Base-by-base conservation (phyloP, 2,113 vertebrate species). In the Euleptes europaea region DNA sequence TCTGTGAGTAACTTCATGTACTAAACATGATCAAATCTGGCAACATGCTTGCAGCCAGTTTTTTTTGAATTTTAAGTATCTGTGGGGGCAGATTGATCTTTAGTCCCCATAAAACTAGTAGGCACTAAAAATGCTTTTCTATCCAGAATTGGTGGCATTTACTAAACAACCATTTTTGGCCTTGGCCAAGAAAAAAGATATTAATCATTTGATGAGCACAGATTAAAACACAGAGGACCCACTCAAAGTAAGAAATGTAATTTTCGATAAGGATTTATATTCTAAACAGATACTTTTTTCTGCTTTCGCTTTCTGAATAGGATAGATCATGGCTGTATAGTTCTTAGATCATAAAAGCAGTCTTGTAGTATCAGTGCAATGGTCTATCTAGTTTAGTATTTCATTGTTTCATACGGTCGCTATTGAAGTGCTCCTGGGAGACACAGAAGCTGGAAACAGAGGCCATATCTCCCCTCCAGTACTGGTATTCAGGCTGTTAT, bases 11-110 rank as follows among this genome's bases (percentile, higher is more conserved):
- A 35, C 83, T 93, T 92, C 85, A 69, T 86, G 91, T 91, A 92
- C 15, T 81, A 94, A 85, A 91, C 93, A 94, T 90, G 84, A 65
- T 72, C 91, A 82, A 85, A 92, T 88, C 70, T 90, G 90, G 85
- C 79, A 92, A 88, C 79, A 94, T 93, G 84, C 90, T 90, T 84
- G 82, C 86, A 91, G 75, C 89, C 92, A 95, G 91, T n/a, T 89
- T 90, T 76, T 74, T 84, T 67, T 65, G 88, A 38, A 4, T 91
- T 95, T 70, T 92, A 89, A 6, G 63, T 88, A 88, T 87, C 81
- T 94, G 84, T 90, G 85, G 89, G 17, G 33, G 84, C 86, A 81
- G 80, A 78, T 1, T 5, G 75, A 65, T 54, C 75, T 73, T 87
- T 86, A 84, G 23, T 88, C 91, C 88, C 85, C 79, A 38, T 23